Evolutionary conservation across 2,797 vertebrate species (phyloP), one percentile per base, ranked within the genome.

Genomic region (Enteromius argenteus): DNA sequence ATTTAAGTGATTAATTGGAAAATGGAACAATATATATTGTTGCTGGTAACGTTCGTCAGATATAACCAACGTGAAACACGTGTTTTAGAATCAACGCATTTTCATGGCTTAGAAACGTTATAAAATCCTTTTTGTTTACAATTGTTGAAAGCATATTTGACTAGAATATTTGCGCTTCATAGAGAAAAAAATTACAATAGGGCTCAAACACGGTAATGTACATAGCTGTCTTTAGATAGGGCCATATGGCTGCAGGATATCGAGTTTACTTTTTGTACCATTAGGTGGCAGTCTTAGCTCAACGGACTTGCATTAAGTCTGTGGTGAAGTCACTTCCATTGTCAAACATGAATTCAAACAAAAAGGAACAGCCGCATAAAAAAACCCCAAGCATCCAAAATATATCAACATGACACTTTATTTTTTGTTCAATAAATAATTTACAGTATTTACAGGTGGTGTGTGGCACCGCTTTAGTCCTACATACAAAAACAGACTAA

Each of bases 351-450:
- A 17, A 30, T 5, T 8, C 44, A 23, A 27, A 81, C 17, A 32
- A 53, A 14, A 30, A 68, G n/a, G 30, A 44, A 60, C 14, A 81
- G 66, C 14, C 39, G 86, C 44, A 90, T 51, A 90, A 84, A 71
- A 83, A 30, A 62, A 78, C n/a, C n/a, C 4, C 17, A 83, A 15
- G 69, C 17, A n/a, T 87, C 37, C 78, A 87, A 86, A 88, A 89
- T 84, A 85, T 76, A 75, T 86, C 85, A 94, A 93, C 92, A 93
- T 94, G 91, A 95, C 94, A 83, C 80, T 89, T 93, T 94, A 79
- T 84, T 86, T 92, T 87, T 95, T 95, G 92, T 94, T 96, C 96
- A 99, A 99, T 99, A 99, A 99, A 99, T 99, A 99, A 99, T 97
- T 97, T 97, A 98, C 97, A 98, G 91, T 97, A 97, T 98, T 91